A percentile compares a stretch with the other conserved stretches of the same genome.
These are phyloP conservation scores for Spongilla lacustris DNA, from an alignment of 37 sponge, comb jelly and placozoan genomes.

Conservation along the genomic window DNA sequence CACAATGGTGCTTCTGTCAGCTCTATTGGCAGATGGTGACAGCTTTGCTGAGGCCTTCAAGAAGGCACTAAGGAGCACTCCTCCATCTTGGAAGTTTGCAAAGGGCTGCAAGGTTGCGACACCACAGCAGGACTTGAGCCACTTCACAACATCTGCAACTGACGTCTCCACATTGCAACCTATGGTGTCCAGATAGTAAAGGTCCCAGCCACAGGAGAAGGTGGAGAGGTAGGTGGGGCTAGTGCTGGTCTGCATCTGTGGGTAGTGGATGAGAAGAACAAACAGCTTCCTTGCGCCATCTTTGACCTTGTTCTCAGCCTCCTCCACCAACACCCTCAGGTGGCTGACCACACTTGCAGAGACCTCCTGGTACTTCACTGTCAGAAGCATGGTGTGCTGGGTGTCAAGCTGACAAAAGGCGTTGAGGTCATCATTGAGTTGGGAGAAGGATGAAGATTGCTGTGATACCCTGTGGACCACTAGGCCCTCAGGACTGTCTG, in stretches of 20 bases:
- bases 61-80: constrained; percentile 27
- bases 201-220: constrained; percentile 91
- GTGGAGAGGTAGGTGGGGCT: constrained; percentile 75
- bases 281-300: constrained; percentile 57
- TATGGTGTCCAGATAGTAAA: constrained; percentile 77
- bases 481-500: constrained; percentile 8
- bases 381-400: constrained; percentile 26
- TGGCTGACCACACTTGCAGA: constrained; percentile 79
- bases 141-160: constrained; percentile 45
- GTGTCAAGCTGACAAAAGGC: constrained; percentile 25
- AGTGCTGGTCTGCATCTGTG: neutral
- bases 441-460: constrained; percentile 9
- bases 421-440: constrained; percentile 34
- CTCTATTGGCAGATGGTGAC: constrained; percentile 36
- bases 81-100: constrained; percentile 43
- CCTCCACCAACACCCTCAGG: constrained; percentile 88
- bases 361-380: constrained; percentile 77
- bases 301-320: constrained; percentile 40
- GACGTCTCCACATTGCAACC: constrained; percentile 31
- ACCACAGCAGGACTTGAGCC: constrained; percentile 60
- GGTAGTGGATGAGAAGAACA: constrained; percentile 85
- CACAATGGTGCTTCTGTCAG: constrained; percentile 13
- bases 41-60: constrained; percentile 17
- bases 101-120: constrained; percentile 18
- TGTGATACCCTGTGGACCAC: constrained; percentile 60